phyloP scores from a whole-genome alignment of 2,113 vertebrate genomes.

The Prionailurus viverrinus region DNA sequence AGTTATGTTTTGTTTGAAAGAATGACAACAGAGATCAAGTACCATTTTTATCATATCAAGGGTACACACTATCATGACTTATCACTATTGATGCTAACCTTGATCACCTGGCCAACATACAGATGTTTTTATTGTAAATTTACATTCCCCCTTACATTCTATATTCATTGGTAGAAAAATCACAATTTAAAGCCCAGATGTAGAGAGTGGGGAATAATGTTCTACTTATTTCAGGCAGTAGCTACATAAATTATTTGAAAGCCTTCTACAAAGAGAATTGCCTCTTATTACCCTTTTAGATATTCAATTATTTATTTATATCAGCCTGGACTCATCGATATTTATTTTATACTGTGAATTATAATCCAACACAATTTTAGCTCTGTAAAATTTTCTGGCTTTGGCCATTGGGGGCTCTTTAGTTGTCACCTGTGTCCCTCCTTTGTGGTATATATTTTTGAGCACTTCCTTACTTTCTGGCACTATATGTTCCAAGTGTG shows the following conservation, averaged over 20 bases:
- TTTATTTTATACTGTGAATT: not conserved
- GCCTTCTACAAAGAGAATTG: not conserved
- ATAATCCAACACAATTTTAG: not conserved
- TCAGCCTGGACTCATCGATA: not conserved
- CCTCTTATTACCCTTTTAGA: not conserved
- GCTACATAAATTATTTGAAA: not conserved
- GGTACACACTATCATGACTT: not conserved
- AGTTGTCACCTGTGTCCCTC: not conserved
- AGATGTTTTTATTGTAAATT: not conserved
- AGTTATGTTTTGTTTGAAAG: not conserved
- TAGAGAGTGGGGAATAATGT: not conserved
- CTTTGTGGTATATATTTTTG: not conserved
- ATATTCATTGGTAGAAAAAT: not conserved
- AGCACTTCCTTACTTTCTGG: not conserved
- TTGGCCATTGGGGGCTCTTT: not conserved
- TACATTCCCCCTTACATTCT: not conserved
- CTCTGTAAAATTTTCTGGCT: not conserved
- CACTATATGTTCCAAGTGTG: not conserved
- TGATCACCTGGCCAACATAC: not conserved
- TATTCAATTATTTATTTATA: not conserved
- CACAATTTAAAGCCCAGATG: not conserved
- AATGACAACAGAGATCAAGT: not conserved
- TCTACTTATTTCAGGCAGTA: not conserved
- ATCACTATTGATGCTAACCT: not conserved
- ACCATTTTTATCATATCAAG: not conserved